phyloP scores from a whole-genome alignment of 2,888 invertebrate species.

The Drosophila niveifrons region DNA sequence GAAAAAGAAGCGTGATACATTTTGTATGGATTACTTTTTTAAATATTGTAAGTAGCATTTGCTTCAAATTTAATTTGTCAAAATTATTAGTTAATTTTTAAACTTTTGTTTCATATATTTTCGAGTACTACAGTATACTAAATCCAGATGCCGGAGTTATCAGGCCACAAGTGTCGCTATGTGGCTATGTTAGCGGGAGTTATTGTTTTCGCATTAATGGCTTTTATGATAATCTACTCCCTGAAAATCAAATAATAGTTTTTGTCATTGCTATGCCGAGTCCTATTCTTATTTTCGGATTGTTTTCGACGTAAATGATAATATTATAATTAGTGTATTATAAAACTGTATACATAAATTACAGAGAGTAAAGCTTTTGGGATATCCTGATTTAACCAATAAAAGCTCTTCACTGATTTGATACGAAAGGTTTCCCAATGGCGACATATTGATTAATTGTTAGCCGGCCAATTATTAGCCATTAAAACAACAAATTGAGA shows the following conservation, averaged over 20 bases:
- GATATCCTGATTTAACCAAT: too few species aligned
- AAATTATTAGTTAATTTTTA: background rate
- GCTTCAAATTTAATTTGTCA: background rate
- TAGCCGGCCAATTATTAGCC: slow-evolving; percentile 35
- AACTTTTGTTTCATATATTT: background rate
- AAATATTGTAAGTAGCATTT: slow-evolving; percentile 7
- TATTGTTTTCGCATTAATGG: background rate
- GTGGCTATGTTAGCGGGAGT: background rate
- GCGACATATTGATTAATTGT: slow-evolving; percentile 58
- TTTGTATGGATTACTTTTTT: background rate
- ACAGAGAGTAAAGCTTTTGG: too few species aligned
- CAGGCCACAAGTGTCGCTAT: background rate
- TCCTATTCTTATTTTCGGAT: background rate
- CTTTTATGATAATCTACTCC: background rate
- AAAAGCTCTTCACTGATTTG: background rate
- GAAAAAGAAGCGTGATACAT: background rate
- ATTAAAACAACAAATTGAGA: slow-evolving; percentile 36
- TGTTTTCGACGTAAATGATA: too few species aligned
- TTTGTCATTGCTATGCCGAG: background rate
- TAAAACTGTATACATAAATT: background rate
- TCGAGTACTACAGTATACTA: background rate
- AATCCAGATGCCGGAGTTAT: background rate
- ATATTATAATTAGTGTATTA: background rate
- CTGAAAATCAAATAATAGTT: background rate
- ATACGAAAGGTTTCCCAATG: slow-evolving; percentile 1